Base-by-base conservation (phyloP, 2,888 invertebrate genomes). In the Ceratothoa steindachneri region DNA sequence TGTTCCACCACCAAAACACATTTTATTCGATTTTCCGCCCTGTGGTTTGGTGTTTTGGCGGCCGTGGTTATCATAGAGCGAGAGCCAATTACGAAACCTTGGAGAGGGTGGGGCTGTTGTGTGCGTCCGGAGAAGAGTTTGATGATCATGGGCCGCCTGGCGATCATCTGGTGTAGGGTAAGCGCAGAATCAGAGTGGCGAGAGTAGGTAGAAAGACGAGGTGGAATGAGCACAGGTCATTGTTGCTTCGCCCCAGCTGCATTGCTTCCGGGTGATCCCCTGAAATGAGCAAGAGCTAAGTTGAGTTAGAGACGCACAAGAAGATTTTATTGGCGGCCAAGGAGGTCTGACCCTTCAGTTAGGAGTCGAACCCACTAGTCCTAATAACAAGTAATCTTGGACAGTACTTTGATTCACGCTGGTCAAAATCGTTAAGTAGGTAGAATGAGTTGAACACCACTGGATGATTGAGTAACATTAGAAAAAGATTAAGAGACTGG, bases 261-360 rank as follows among this genome's bases (percentile, higher is more conserved):
- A 77, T 77, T 2, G 77, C 77, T 12, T 67, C 74, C 9, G 77
- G 77, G 60, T 77, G 77, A 65, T 77, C 77, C 7, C 74, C 77
- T 77, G 55, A 3, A n/a, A n/a, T n/a, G 41, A 30, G 51, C 1
- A 2, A 15, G 27, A 2, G 1, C 12, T 1, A 66, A 24, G 1
- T 66, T 12, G n/a, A n/a, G n/a, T n/a, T n/a, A n/a, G n/a, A n/a
- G n/a, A n/a, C n/a, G n/a, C n/a, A n/a, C n/a, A n/a, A n/a, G n/a
- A n/a, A n/a, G n/a, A n/a, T n/a, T n/a, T n/a, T n/a, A n/a, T n/a
- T n/a, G n/a, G n/a, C n/a, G n/a, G n/a, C n/a, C n/a, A n/a, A n/a
- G n/a, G n/a, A n/a, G n/a, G n/a, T n/a, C n/a, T n/a, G n/a, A n/a
- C n/a, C n/a, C n/a, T n/a, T n/a, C n/a, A n/a, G n/a, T n/a, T n/a